These are phyloP conservation scores for Eristalis tenax DNA, from an alignment of 2,888 invertebrate genomes.

Conservation along the genomic window DNA sequence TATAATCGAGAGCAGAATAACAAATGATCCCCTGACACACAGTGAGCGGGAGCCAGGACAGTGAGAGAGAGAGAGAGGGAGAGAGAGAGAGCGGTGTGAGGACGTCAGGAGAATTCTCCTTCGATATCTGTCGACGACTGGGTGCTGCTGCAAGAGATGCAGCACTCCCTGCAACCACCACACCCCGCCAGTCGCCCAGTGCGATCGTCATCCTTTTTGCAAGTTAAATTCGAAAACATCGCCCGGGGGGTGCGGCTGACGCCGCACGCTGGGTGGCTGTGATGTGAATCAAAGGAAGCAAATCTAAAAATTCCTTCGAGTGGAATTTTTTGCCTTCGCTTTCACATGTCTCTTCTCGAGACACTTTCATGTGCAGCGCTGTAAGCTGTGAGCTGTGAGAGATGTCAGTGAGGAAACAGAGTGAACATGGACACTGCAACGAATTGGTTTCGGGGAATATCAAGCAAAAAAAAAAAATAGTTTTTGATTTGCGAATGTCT, in stretches of 20 bases:
- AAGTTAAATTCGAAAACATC: slow-evolving; percentile 41
- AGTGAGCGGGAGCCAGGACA: too few species aligned
- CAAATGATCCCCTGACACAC: slow-evolving; percentile 75
- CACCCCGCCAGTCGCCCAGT: neutral
- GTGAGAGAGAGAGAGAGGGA: too few species aligned
- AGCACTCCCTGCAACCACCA: neutral
- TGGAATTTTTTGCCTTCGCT: slow-evolving; percentile 19
- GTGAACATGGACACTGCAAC: slow-evolving; percentile 62
- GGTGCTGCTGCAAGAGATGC: neutral
- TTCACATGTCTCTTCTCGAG: slow-evolving; percentile 16
- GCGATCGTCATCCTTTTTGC: slow-evolving; percentile 28
- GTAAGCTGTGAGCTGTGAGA: neutral
- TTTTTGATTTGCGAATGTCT: slow-evolving; percentile 56
- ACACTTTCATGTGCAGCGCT: slow-evolving; percentile 41
- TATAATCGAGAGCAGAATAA: slow-evolving; percentile 79
- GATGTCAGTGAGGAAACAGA: slow-evolving; percentile 17
- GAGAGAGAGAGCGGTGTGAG: neutral
- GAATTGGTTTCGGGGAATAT: slow-evolving; percentile 49
- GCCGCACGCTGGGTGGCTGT: neutral
- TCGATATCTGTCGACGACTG: slow-evolving; percentile 52
- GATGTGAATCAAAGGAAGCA: slow-evolving; percentile 49
- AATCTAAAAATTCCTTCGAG: slow-evolving; percentile 67
- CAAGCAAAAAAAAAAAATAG: neutral
- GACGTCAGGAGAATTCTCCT: slow-evolving; percentile 27
- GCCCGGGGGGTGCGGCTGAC: neutral